These are phyloP conservation scores for Columba livia DNA, from an alignment of 2,113 vertebrate genomes.

Conservation along the genomic window DNA sequence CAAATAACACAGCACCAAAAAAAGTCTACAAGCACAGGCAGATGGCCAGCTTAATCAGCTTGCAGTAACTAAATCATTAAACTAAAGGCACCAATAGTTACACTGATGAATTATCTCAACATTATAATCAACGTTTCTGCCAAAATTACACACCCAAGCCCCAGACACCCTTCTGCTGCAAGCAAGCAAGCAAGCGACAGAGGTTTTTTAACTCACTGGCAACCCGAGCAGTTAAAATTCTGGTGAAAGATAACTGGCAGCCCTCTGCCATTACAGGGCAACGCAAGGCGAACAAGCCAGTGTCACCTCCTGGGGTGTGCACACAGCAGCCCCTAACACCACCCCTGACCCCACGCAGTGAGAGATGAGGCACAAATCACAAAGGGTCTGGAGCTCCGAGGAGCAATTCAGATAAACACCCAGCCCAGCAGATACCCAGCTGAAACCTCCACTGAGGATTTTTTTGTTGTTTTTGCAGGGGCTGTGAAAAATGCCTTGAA, in stretches of 20 bases:
- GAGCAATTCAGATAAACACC: background rate
- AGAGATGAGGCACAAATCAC: background rate
- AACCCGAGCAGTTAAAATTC: background rate
- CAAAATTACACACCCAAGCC: background rate
- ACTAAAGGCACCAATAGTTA: background rate
- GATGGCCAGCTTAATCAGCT: background rate
- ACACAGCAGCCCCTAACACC: background rate
- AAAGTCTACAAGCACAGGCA: background rate
- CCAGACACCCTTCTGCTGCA: background rate
- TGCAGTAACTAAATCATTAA: background rate
- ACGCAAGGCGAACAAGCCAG: background rate
- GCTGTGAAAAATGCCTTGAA: background rate
- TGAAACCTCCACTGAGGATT: background rate
- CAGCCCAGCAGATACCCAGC: background rate
- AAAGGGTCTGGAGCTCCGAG: background rate
- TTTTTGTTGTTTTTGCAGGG: background rate
- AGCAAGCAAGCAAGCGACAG: background rate
- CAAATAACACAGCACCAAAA: background rate
- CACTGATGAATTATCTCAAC: background rate
- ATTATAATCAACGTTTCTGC: background rate
- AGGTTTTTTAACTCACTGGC: background rate
- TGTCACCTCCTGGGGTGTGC: accelerated
- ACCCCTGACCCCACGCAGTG: background rate
- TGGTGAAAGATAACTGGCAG: background rate
- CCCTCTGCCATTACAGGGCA: background rate